Evolutionary conservation across 2,113 vertebrate species (phyloP).

Genomic region (Tetrax tetrax): DNA sequence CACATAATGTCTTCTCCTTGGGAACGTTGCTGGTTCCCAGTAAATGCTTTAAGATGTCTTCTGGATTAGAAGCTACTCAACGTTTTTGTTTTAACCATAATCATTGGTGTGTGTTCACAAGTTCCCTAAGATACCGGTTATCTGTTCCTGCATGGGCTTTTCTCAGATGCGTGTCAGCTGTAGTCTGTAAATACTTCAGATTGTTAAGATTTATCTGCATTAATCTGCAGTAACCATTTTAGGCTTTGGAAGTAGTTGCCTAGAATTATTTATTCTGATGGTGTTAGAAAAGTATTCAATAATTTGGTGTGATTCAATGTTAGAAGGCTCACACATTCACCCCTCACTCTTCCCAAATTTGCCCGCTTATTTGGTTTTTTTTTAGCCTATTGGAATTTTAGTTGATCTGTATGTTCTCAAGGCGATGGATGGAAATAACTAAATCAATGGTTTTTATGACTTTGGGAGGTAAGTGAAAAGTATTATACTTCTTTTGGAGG

Average conservation of each 20-base stretch:
- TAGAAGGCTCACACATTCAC: not conserved
- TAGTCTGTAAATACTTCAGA: not conserved
- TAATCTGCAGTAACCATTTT: not conserved
- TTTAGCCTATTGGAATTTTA: not conserved
- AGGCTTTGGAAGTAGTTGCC: not conserved
- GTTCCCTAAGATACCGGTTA: not conserved
- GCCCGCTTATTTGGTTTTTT: not conserved
- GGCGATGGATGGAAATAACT: not conserved
- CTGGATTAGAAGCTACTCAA: not conserved
- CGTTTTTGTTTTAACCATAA: not conserved
- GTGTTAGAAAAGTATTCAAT: not conserved
- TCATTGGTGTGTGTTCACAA: not conserved
- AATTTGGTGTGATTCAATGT: not conserved
- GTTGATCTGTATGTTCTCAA: not conserved
- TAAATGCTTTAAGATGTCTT: not conserved
- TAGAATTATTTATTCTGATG: not conserved
- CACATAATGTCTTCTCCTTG: not conserved
- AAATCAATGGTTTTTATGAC: not conserved
- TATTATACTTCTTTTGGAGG: not conserved
- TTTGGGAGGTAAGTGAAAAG: not conserved
- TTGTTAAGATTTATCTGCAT: not conserved
- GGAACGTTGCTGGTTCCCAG: not conserved
- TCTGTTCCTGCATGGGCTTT: not conserved
- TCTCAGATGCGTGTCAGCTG: not conserved
- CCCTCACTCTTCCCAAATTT: not conserved